Conservation (phyloP, 2,888 invertebrate species). For the Pyrocoelia pectoralis region DNA sequence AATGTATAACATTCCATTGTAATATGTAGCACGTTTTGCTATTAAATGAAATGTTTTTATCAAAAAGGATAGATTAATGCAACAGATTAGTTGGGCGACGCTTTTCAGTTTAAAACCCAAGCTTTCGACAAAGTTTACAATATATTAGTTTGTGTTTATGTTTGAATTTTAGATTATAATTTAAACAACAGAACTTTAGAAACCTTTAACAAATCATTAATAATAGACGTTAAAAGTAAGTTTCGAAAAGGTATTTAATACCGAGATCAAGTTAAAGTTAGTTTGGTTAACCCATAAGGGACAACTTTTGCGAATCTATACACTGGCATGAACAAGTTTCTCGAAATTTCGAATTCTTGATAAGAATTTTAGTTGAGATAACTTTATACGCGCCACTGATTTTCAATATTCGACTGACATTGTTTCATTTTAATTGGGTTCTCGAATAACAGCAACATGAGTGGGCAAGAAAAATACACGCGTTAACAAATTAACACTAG, state of each 20-base stretch:
- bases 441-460: too few relatives aligned
- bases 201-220: not conserved
- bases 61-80: conserved; percentile 25
- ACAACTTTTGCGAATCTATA: too few relatives aligned
- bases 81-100: conserved; percentile 23
- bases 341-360: too few relatives aligned
- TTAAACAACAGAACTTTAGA: not conserved
- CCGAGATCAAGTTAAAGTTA: not conserved
- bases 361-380: too few relatives aligned
- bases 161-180: conserved; percentile 18
- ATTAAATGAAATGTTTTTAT: conserved; percentile 21
- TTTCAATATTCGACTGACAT: too few relatives aligned
- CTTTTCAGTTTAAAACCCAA: conserved; percentile 23
- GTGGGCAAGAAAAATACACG: too few relatives aligned
- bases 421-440: too few relatives aligned
- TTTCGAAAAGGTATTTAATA: not conserved
- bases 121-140: conserved; percentile 14
- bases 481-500: too few relatives aligned
- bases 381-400: too few relatives aligned
- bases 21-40: conserved; percentile 18
- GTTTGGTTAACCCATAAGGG: too few relatives aligned
- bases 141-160: conserved; percentile 26
- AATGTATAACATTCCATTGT: not conserved
- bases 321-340: too few relatives aligned
- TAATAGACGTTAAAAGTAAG: conserved; percentile 2